Conservation (phyloP, 2,113 vertebrate species). For the Urocolius indicus region DNA sequence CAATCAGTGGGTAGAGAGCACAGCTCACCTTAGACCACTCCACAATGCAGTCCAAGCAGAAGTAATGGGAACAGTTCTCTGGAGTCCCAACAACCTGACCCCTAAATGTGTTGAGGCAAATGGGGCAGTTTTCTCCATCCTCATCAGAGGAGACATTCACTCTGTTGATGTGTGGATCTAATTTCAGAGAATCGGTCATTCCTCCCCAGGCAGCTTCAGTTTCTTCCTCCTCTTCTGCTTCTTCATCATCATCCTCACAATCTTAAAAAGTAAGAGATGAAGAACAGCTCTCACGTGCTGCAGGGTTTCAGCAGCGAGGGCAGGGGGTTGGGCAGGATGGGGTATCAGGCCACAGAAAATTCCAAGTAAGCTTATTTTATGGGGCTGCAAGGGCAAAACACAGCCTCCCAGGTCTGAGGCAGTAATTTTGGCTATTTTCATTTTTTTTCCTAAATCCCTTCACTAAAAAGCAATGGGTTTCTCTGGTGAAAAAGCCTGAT, state of each 20-base stretch:
- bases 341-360: neutral
- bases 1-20: neutral
- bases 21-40: constrained; percentile 93
- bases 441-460: neutral
- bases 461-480: neutral
- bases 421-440: neutral
- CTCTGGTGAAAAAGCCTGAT: neutral
- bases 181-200: neutral
- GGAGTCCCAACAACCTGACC: constrained; percentile 94
- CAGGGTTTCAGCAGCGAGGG: neutral
- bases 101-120: constrained; percentile 91
- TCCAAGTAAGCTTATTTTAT: neutral
- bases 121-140: constrained; percentile 91
- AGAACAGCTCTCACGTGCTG: neutral
- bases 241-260: constrained; percentile 63
- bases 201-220: neutral
- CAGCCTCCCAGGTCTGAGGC: neutral
- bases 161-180: neutral
- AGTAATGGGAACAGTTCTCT: constrained; percentile 93
- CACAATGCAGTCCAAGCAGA: constrained; percentile 95
- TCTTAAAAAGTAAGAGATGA: constrained; percentile 29
- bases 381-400: neutral
- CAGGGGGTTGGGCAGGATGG: neutral
- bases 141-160: constrained; percentile 84
- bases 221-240: constrained; percentile 60